These are phyloP conservation scores for Tamandua tetradactyla DNA, from an alignment of 2,797 vertebrate species.

Conservation along the genomic window DNA sequence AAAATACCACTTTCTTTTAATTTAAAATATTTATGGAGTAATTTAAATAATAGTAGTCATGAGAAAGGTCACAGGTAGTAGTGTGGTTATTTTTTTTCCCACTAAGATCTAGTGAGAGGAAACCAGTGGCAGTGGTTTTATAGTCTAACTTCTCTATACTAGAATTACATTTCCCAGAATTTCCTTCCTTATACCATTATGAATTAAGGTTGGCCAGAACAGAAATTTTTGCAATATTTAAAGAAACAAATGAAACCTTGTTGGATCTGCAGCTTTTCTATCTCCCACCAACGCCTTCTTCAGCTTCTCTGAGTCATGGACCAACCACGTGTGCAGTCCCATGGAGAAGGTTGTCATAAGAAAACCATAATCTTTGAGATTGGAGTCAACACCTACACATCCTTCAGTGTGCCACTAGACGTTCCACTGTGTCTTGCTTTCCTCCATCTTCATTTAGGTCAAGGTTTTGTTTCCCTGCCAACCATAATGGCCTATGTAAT, in stretches of 20 bases:
- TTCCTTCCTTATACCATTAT: neutral
- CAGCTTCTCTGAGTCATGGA: neutral
- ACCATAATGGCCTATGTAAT: neutral
- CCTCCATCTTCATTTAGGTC: neutral
- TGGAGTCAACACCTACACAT: neutral
- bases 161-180: neutral
- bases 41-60: neutral
- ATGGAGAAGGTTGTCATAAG: neutral
- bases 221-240: neutral
- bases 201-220: neutral
- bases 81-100: neutral
- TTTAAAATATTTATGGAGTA: conserved; percentile 38
- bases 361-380: neutral
- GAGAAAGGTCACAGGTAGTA: neutral
- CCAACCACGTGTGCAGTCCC: neutral
- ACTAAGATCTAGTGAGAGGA: neutral
- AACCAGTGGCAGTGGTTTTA: neutral
- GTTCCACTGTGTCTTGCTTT: neutral
- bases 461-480: neutral
- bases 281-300: neutral
- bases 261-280: neutral
- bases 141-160: neutral
- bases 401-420: neutral
- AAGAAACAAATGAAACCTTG: neutral
- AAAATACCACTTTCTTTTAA: neutral